Evolutionary conservation across 1,140 invertebrate genomes (phyloP), one percentile per base, ranked within the genome.

Genomic region (Drosophila insularis): DNA sequence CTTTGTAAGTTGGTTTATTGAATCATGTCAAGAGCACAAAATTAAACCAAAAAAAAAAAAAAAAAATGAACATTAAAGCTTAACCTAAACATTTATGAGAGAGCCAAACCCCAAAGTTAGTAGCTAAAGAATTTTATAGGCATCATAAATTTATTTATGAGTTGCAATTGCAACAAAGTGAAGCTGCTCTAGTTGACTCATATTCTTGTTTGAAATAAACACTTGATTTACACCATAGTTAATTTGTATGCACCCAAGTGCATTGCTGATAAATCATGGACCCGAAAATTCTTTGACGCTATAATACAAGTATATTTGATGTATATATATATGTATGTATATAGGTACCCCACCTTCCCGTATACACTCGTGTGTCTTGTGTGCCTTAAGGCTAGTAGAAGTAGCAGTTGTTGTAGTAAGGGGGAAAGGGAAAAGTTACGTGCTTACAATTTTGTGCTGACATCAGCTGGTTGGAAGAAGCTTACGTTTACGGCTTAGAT

Each of bases 401-500:
- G 14, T 46, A 27, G 27, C 23, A 27, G 23, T 27, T 4, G 4
- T 5, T 5, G 27, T 5, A 27, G 2, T 1, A 27, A 27, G 27
- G 27, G 39, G 27, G 10, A 75, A 43, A 6, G 43, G 43, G 14
- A 65, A 64, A 65, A 23, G 67, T 69, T 56, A 64, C 66, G 35
- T 68, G 74, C 55, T 70, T 67, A 76, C 74, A 63, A 70, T 61
- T 71, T 77, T 77, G 21, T 77, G 74, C 74, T 77, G 74, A 77
- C 74, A 77, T 71, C 74, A 77, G 74, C 74, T 77, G 74, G 60
- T 77, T 77, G 61, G 54, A 56, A 65, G 39, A 19, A 77, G 74
- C 67, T 77, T 77, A 75, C 71, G 72, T 75, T 75, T 75, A 35
- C 66, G 63, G 73, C 66, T 76, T 66, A 77, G 74, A 76, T 74